Evolutionary conservation across 2,797 vertebrate genomes (phyloP).

Genomic region (Poeciliopsis gracilis): DNA sequence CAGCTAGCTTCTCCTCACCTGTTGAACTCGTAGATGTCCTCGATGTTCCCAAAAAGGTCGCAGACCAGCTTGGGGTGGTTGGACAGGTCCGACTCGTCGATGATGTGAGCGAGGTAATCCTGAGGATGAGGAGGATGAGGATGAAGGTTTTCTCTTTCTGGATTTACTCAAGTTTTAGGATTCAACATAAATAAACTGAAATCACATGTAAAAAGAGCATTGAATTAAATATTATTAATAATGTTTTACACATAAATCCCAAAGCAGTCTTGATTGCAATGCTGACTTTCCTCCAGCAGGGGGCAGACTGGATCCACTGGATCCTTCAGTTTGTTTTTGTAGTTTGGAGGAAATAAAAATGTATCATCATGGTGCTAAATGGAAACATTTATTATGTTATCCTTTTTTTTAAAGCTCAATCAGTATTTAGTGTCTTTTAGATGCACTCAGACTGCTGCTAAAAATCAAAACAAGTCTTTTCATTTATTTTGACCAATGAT

Average conservation of each 20-base stretch:
- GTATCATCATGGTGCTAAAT: background rate
- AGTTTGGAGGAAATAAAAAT: background rate
- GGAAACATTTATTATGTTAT: background rate
- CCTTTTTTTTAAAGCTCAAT: background rate
- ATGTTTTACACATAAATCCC: background rate
- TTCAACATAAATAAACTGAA: background rate
- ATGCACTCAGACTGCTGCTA: background rate
- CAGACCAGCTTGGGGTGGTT: constrained; percentile 91
- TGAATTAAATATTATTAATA: background rate
- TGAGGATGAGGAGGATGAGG: background rate
- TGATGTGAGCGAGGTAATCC: constrained; percentile 81
- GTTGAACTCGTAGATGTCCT: constrained; percentile 95
- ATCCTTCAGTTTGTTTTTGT: background rate
- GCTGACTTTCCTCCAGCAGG: constrained; percentile 9
- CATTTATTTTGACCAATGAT: background rate
- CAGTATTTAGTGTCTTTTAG: background rate
- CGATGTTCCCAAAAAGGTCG: constrained; percentile 94
- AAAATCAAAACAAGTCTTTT: background rate
- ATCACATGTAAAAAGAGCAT: background rate
- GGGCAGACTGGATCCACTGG: background rate
- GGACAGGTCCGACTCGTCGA: constrained; percentile 83
- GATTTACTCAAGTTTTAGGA: background rate
- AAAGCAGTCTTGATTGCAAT: background rate
- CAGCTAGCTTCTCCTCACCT: constrained; percentile 75
- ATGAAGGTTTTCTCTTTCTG: too few species aligned